Evolutionary conservation across 2,113 vertebrate genomes (phyloP).

Genomic region (Sprattus sprattus): DNA sequence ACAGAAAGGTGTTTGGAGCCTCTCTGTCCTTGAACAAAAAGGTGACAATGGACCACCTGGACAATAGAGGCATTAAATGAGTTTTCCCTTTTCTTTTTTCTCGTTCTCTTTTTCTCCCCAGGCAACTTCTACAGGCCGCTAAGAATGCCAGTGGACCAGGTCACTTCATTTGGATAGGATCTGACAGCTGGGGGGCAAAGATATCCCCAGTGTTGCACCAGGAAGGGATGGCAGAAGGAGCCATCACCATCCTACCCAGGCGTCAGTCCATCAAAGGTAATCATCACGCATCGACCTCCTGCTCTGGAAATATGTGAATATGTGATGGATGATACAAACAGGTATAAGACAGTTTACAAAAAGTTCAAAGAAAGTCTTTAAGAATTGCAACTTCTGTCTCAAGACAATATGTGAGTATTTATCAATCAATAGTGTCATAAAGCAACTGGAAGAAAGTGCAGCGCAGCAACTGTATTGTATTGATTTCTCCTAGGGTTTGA

Average conservation of each 20-base stretch:
- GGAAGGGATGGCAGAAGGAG: slow-evolving; percentile 91
- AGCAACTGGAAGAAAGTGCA: background rate
- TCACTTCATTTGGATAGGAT: slow-evolving; percentile 97
- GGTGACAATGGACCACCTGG: background rate
- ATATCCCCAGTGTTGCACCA: slow-evolving; percentile 85
- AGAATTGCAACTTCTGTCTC: background rate
- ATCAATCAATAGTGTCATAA: slow-evolving; percentile 5
- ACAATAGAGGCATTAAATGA: slow-evolving; percentile 10
- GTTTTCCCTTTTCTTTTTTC: background rate
- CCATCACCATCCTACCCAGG: slow-evolving; percentile 90
- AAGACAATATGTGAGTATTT: background rate
- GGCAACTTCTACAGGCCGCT: slow-evolving; percentile 86
- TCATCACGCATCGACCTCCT: background rate
- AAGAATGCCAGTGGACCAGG: slow-evolving; percentile 90
- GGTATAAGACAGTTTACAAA: background rate
- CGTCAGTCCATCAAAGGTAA: slow-evolving; percentile 89
- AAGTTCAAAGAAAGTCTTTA: background rate
- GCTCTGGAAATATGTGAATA: background rate
- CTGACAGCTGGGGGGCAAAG: slow-evolving; percentile 97
- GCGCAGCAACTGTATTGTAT: background rate
- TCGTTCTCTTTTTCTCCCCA: slow-evolving; percentile 55
- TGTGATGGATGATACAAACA: background rate
- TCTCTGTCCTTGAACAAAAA: slow-evolving; percentile 1
- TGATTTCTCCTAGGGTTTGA: slow-evolving; percentile 80
- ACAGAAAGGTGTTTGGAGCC: slow-evolving; percentile 2